Base-by-base conservation (phyloP, 2,113 vertebrate genomes). In the Petaurus breviceps region DNA sequence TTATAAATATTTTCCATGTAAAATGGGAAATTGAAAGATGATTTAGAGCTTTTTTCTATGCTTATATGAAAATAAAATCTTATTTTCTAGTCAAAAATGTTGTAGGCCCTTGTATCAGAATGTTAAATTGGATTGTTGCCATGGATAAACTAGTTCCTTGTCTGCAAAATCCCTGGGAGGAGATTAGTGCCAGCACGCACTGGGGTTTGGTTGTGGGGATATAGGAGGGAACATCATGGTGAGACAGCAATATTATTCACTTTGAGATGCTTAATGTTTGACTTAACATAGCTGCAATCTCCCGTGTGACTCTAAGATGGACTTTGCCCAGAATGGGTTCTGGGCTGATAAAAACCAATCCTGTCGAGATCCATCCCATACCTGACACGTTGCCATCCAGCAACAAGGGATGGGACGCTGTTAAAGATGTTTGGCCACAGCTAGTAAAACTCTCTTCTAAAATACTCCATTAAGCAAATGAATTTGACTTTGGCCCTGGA, bases 51-150 rank as follows among this genome's bases (percentile, higher is more conserved):
- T 43, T n/a, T 61, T 84, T 22, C 68, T 84, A 22, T 84, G 68
- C 68, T 84, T 43, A 43, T 84, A 84, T 84, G 68, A 96, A 96
- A 96, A 47, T 93, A 92, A 97, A 95, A 77, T 51, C 84, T 47
- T 50, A 77, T 25, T 90, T 92, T 28, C 10, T 6, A 93, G 24
- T 95, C 14, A 31, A 84, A 43, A 51, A 91, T 93, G 92, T 94
- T 84, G 51, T 19, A 84, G 37, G 1, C 61, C 90, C 94, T 89
- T 37, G 0, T 50, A 89, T 37, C 46, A 53, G 46, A 93, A 89
- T 95, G 84, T 57, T 90, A 5, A 93, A 89, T 43, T 68, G 0
- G 10, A 55, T 93, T 89, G 10, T 55, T 92, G 5, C 68, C 68
- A 84, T 84, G 37, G 37, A 84, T 84, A 84, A 77, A 84, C 68